Evolutionary conservation across 1,140 invertebrate species (phyloP).

Genomic region (Pygmarrhopalites habei): DNA sequence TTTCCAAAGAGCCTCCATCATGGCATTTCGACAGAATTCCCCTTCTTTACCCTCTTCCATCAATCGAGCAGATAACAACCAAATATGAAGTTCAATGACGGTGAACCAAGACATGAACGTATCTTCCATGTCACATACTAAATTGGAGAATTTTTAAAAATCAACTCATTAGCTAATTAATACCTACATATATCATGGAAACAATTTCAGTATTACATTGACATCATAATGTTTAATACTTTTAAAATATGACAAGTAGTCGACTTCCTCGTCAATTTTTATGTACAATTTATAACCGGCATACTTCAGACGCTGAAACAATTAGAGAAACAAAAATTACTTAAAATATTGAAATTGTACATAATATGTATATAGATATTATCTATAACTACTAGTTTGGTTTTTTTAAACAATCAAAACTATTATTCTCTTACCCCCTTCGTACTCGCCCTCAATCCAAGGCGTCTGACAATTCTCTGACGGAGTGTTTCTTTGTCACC

Average conservation of each 20-base stretch:
- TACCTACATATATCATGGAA: not conserved
- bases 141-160: constrained; percentile 40
- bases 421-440: too few species aligned
- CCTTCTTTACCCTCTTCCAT: constrained; percentile 70
- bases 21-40: constrained; percentile 57
- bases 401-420: too few species aligned
- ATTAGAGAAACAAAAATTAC: too few species aligned
- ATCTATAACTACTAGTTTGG: too few species aligned
- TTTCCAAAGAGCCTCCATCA: constrained; percentile 71
- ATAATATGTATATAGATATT: too few species aligned
- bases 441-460: too few species aligned
- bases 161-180: not conserved
- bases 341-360: too few species aligned
- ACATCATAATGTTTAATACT: constrained; percentile 22
- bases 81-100: constrained; percentile 74
- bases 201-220: not conserved
- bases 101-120: constrained; percentile 77
- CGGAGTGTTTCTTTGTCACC: too few species aligned
- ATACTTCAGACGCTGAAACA: constrained; percentile 21
- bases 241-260: constrained; percentile 38
- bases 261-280: constrained; percentile 36
- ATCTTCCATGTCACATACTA: constrained; percentile 62
- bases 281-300: constrained; percentile 28
- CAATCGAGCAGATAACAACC: constrained; percentile 66
- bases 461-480: too few species aligned